Percentiles rank a stretch among this genome's conserved stretches.
These are phyloP conservation scores for Lasioglossum pauxillum DNA, from an alignment of 2,888 invertebrate genomes.

Conservation along the genomic window DNA sequence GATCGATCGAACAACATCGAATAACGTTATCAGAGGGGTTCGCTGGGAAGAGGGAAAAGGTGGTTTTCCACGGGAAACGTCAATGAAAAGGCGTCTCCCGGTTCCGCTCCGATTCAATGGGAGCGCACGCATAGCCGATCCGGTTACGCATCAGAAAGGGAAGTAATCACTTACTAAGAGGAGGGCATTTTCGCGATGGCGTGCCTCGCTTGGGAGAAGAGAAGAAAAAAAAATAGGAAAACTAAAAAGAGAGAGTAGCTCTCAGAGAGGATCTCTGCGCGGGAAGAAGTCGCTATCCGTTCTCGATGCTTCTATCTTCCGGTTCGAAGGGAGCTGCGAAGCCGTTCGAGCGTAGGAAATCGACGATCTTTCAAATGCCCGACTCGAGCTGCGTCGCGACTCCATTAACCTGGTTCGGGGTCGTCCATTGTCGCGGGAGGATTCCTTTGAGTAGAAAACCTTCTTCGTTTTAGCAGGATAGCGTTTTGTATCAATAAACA, in stretches of 20 bases:
- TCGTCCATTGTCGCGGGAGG: conserved; percentile 6
- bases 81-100: conserved; percentile 51
- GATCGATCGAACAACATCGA: conserved; percentile 50
- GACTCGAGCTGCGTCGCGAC: conserved; percentile 3
- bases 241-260: conserved; percentile 22
- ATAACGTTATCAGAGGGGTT: conserved; percentile 55
- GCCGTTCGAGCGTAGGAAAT: conserved; percentile 44
- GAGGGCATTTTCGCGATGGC: conserved; percentile 59
- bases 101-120: conserved; percentile 37
- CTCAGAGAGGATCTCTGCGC: neutral
- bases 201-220: conserved; percentile 30
- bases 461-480: neutral
- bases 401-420: neutral
- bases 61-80: conserved; percentile 42
- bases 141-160: conserved; percentile 63
- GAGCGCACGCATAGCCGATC: conserved; percentile 54
- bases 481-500: conserved; percentile 2
- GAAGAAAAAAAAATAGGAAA: neutral
- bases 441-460: conserved; percentile 18
- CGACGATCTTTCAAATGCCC: conserved; percentile 49
- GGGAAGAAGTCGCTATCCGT: conserved; percentile 50
- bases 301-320: conserved; percentile 34
- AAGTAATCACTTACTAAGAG: conserved; percentile 65
- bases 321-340: conserved; percentile 21
- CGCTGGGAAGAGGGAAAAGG: neutral